phyloP scores from a whole-genome alignment of 2,797 vertebrate species.

The Anisognathus igniventris region DNA sequence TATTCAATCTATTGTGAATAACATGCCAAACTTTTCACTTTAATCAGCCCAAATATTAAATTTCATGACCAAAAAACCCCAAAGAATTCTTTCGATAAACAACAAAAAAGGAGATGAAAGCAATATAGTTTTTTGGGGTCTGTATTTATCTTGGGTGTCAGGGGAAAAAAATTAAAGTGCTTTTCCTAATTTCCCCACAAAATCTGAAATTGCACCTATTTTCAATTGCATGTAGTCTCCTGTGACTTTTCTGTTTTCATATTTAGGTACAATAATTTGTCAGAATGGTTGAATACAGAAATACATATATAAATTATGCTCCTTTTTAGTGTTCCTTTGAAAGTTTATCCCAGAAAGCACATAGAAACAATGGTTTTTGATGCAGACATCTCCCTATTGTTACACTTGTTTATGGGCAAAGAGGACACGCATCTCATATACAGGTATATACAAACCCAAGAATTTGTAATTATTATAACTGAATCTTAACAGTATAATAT shows the following conservation, averaged over 20 bases:
- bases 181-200: neutral
- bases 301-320: neutral
- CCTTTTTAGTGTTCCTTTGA: neutral
- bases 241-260: neutral
- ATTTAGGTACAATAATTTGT: neutral
- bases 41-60: neutral
- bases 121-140: accelerated
- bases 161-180: neutral
- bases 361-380: neutral
- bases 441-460: neutral
- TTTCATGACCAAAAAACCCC: neutral
- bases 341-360: neutral
- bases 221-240: neutral
- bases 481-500: neutral
- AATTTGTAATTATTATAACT: neutral
- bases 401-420: neutral
- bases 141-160: neutral
- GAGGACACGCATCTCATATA: neutral
- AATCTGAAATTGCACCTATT: neutral
- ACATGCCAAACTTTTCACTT: neutral
- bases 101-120: neutral
- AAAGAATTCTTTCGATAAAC: neutral
- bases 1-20: neutral
- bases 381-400: neutral
- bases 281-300: neutral